Conservation (phyloP, 2,888 invertebrate species). For the Ischnura elegans region DNA sequence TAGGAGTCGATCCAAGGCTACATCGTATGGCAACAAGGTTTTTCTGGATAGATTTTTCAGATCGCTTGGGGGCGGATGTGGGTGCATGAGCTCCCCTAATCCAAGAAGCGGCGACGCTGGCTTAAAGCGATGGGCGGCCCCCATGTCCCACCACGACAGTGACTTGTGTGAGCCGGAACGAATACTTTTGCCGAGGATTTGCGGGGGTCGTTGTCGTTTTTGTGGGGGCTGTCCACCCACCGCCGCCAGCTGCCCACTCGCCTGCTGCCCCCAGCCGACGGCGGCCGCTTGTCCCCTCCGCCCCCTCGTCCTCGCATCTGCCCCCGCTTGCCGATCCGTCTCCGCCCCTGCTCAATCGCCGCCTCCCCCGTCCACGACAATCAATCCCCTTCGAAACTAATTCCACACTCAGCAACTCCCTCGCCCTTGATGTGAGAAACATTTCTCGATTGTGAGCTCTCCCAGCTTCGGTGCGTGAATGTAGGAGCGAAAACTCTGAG, state of each 20-base stretch:
- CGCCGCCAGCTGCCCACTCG: constrained; percentile 13
- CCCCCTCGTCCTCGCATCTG: neutral
- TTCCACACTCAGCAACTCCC: neutral
- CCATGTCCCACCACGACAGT: neutral
- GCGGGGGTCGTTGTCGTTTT: constrained; percentile 15
- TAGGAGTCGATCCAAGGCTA: neutral
- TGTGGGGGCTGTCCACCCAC: neutral
- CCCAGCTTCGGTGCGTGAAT: neutral
- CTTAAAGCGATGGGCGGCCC: neutral
- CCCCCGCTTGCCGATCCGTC: neutral
- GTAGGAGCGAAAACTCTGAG: neutral
- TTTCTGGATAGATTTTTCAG: neutral
- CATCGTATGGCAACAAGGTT: neutral
- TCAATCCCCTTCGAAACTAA: neutral
- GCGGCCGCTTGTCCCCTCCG: neutral
- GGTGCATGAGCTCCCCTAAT: neutral
- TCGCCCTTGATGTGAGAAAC: neutral
- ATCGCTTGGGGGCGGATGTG: neutral
- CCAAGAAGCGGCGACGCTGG: neutral
- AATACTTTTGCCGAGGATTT: constrained; percentile 29
- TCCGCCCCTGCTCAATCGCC: neutral
- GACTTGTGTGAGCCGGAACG: constrained; percentile 7
- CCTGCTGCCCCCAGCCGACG: neutral
- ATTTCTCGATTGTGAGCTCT: neutral
- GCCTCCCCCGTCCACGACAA: neutral